Evolutionary conservation across 2,888 invertebrate species (phyloP).

Genomic region (Thera britannica): DNA sequence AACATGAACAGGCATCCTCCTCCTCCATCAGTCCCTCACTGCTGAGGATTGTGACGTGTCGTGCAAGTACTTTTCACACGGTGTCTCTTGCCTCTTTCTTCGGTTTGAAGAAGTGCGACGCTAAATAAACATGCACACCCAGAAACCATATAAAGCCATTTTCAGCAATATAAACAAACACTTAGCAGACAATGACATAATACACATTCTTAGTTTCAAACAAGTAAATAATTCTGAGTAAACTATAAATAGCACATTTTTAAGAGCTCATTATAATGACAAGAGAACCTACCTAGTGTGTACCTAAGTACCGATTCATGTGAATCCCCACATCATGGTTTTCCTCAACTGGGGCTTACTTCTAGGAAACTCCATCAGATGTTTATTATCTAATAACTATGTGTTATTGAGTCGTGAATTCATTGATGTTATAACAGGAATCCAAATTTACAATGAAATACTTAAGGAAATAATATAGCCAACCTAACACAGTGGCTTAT

Average conservation of each 20-base stretch:
- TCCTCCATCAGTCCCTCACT: too few relatives aligned
- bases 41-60: too few relatives aligned
- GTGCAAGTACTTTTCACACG: too few relatives aligned
- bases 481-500: background rate
- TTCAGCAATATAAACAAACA: background rate
- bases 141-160: too few relatives aligned
- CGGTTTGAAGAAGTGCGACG: too few relatives aligned
- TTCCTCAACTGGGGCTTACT: background rate
- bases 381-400: background rate
- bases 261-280: conserved; percentile 10
- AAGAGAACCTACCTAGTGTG: background rate
- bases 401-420: background rate
- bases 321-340: conserved; percentile 15
- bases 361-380: background rate
- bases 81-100: too few relatives aligned
- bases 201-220: conserved; percentile 7
- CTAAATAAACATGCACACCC: too few relatives aligned
- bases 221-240: conserved; percentile 13
- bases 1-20: too few relatives aligned
- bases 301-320: conserved; percentile 11
- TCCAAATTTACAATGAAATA: conserved; percentile 4
- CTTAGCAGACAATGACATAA: conserved; percentile 6
- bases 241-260: conserved; percentile 16
- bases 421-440: conserved; percentile 4
- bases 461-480: background rate